Evolutionary conservation across 2,113 vertebrate genomes (phyloP).

Genomic region (Dascyllus trimaculatus): DNA sequence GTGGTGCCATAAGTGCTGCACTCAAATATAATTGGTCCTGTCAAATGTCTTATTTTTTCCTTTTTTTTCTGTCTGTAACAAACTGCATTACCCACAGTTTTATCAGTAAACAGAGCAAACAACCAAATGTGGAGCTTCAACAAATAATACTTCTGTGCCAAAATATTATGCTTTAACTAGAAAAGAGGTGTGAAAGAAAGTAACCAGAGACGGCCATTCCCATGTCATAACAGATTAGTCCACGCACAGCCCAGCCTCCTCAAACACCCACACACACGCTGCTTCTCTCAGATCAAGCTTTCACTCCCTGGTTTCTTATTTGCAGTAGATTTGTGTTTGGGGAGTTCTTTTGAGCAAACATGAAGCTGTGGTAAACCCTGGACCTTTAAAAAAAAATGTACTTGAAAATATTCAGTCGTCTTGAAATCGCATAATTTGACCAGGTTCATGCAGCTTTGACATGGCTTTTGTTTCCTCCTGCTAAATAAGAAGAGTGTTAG

Average conservation of each 20-base stretch:
- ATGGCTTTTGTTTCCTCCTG: constrained; percentile 8
- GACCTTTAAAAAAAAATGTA: constrained; percentile 1
- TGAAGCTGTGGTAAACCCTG: constrained; percentile 20
- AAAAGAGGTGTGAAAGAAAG: constrained; percentile 48
- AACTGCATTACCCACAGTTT: background rate
- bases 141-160: constrained; percentile 23
- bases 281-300: constrained; percentile 64
- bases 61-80: background rate
- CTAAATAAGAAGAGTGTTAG: background rate
- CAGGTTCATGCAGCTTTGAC: constrained; percentile 9
- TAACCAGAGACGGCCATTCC: constrained; percentile 49
- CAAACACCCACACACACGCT: constrained; percentile 58
- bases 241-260: constrained; percentile 50
- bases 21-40: background rate
- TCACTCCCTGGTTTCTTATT: constrained; percentile 37
- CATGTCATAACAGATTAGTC: constrained; percentile 66
- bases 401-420: background rate
- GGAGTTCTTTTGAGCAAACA: constrained; percentile 49
- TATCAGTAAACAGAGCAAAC: constrained; percentile 23
- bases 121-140: constrained; percentile 8
- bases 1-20: background rate
- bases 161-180: constrained; percentile 36
- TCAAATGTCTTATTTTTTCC: background rate
- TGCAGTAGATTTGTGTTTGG: constrained; percentile 40
- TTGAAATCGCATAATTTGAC: constrained; percentile 8